phyloP scores from a whole-genome alignment of 2,888 invertebrate genomes.

The Orthonychiurus folsomi region DNA sequence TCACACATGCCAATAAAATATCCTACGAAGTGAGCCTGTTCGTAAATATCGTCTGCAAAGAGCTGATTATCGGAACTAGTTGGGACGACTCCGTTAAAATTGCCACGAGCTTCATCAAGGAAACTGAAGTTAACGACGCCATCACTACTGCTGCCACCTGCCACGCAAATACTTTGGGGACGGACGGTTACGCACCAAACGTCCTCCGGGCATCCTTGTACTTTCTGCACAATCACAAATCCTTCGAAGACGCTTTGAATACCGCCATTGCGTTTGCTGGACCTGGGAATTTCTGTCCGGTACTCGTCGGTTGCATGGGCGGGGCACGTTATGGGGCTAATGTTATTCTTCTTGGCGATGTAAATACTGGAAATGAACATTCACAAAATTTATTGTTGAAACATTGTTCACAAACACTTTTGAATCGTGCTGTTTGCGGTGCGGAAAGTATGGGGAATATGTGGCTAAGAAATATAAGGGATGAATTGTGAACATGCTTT shows the following conservation, averaged over 20 bases:
- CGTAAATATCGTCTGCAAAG: neutral
- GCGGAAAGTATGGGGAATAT: no score
- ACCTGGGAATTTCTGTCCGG: constrained; percentile 5
- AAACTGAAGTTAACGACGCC: neutral
- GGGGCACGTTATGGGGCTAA: constrained; percentile 5
- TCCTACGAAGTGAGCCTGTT: constrained; percentile 8
- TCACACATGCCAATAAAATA: constrained; percentile 8
- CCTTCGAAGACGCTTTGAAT: constrained; percentile 3
- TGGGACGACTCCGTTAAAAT: neutral
- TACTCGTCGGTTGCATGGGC: constrained; percentile 1
- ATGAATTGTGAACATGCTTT: no score
- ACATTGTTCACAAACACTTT: no score
- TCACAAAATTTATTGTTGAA: no score
- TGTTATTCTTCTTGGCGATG: no score
- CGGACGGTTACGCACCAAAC: constrained; percentile 5
- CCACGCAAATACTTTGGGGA: neutral
- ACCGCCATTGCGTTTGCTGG: constrained; percentile 2
- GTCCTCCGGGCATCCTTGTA: constrained; percentile 3
- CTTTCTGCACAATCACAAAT: constrained; percentile 3
- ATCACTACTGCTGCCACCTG: neutral
- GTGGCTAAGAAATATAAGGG: no score
- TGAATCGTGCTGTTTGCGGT: no score
- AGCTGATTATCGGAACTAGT: neutral
- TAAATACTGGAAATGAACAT: no score
- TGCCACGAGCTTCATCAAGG: neutral